A percentile compares a stretch with the other conserved stretches of the same genome.
Evolutionary conservation across 2,888 invertebrate species (phyloP).

Genomic region (Phaedon cochleariae): DNA sequence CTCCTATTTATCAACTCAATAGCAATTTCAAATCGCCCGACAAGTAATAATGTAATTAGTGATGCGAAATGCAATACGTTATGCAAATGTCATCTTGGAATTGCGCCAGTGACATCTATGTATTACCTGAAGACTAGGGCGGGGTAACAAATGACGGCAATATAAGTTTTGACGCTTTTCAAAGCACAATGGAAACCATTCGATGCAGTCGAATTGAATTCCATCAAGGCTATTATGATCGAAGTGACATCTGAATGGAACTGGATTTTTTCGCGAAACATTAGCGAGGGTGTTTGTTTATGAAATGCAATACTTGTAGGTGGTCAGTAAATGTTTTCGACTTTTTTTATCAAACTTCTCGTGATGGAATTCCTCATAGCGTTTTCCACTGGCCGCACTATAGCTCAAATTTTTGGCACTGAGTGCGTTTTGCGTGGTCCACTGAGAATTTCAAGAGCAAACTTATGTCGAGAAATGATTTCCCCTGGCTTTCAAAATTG

Average conservation of each 20-base stretch:
- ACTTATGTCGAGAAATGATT: too few relatives aligned
- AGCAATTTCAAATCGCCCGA: constrained; percentile 34
- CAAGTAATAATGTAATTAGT: constrained; percentile 41
- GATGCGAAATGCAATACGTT: constrained; percentile 35
- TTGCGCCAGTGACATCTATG: constrained; percentile 38
- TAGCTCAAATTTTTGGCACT: too few relatives aligned
- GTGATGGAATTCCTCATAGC: too few relatives aligned
- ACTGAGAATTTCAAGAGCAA: too few relatives aligned
- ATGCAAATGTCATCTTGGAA: constrained; percentile 40
- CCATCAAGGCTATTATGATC: constrained; percentile 9
- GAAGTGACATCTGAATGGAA: neutral
- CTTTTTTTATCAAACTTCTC: too few relatives aligned
- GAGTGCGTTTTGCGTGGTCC: too few relatives aligned
- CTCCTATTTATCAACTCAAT: constrained; percentile 36
- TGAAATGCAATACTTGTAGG: too few relatives aligned
- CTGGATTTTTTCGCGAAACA: neutral
- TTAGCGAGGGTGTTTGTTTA: too few relatives aligned
- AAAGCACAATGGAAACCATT: constrained; percentile 8
- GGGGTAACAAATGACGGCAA: constrained; percentile 32
- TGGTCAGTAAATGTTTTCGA: too few relatives aligned
- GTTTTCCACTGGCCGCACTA: too few relatives aligned
- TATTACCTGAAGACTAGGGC: constrained; percentile 32
- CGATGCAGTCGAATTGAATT: constrained; percentile 21
- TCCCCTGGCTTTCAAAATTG: too few relatives aligned
- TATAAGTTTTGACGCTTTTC: constrained; percentile 19